Base-by-base conservation (phyloP, 2,113 vertebrate species). In the Tautogolabrus adspersus region DNA sequence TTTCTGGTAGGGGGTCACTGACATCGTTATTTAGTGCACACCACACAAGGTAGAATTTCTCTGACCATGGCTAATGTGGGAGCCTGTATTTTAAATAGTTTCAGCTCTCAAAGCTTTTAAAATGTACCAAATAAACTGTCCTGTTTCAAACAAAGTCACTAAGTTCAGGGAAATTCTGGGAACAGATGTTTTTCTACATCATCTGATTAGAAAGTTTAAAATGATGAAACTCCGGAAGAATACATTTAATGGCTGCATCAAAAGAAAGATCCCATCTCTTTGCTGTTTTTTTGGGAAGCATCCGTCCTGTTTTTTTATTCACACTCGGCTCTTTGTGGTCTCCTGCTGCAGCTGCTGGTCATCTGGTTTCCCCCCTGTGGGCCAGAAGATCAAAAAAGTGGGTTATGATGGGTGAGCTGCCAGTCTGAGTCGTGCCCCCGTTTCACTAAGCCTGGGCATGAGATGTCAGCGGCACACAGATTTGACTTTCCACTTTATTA, bases 331-430 rank as follows among this genome's bases (percentile, higher is more conserved):
- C 26, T 26, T n/a, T 18, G 47, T 19, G 47, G 47, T 49, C 16
- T 49, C 18, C 16, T 38, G 22, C 19, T 26, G 55, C 42, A 59
- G 51, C 60, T 34, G 13, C 30, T 60, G 21, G 42, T 83, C 70
- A 74, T 72, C 55, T 58, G 57, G 18, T 61, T 54, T 34, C 30
- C 52, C 56, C 22, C 57, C 44, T 34, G 54, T 57, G n/a, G 67
- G 62, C 75, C 81, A 77, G 67, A 84, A 78, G 72, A 88, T 86
- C 46, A 73, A 66, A 77, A 81, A 82, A 84, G 68, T 81, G 80
- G 63, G 64, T 88, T 87, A 74, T 72, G 61, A 74, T 77, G 58
- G 64, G n/a, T 73, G 44, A 66, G 74, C 68, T 85, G 71, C 72
- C 66, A 70, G 61, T 57, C 44, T 10, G 15, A 75, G 60, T 81